Conservation (phyloP, 2,113 vertebrate species). For the Hypomesus transpacificus region DNA sequence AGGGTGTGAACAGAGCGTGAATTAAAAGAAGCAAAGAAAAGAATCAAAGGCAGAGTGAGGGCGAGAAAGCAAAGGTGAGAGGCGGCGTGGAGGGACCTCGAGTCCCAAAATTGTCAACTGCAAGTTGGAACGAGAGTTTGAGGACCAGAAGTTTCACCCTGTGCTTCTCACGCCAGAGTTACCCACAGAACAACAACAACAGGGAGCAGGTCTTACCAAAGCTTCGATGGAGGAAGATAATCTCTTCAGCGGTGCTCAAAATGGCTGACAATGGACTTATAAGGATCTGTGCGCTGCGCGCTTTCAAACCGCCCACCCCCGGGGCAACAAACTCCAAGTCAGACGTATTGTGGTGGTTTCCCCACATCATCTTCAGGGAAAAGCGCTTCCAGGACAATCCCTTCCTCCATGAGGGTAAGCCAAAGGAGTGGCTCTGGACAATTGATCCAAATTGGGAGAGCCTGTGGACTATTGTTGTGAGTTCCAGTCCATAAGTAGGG, state of each 20-base stretch:
- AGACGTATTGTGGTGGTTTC: not conserved
- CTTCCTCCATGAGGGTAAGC: conserved; percentile 38
- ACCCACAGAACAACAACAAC: conserved; percentile 45
- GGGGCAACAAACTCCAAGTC: conserved; percentile 2
- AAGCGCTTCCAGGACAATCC: not conserved
- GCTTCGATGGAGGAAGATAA: conserved; percentile 33
- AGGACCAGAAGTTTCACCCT: conserved; percentile 17
- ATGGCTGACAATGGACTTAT: conserved; percentile 41
- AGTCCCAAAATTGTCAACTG: too few relatives aligned
- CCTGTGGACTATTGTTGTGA: conserved; percentile 43
- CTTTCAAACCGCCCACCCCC: conserved; percentile 20
- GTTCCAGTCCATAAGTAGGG: conserved; percentile 46
- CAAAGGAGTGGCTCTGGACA: conserved; percentile 56
- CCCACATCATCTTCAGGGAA: not conserved
- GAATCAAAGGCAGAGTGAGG: too few relatives aligned
- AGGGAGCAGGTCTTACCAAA: conserved; percentile 11
- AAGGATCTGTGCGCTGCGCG: conserved; percentile 33
- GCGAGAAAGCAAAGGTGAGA: too few relatives aligned
- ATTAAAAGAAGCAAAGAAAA: too few relatives aligned
- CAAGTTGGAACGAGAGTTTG: not conserved
- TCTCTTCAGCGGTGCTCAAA: conserved; percentile 30
- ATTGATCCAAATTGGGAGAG: conserved; percentile 63
- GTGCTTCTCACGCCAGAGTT: conserved; percentile 24
- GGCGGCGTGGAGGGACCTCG: too few relatives aligned
- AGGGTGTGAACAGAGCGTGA: not conserved